Evolutionary conservation across 2,888 invertebrate species (phyloP).

Genomic region (Hyalella azteca): DNA sequence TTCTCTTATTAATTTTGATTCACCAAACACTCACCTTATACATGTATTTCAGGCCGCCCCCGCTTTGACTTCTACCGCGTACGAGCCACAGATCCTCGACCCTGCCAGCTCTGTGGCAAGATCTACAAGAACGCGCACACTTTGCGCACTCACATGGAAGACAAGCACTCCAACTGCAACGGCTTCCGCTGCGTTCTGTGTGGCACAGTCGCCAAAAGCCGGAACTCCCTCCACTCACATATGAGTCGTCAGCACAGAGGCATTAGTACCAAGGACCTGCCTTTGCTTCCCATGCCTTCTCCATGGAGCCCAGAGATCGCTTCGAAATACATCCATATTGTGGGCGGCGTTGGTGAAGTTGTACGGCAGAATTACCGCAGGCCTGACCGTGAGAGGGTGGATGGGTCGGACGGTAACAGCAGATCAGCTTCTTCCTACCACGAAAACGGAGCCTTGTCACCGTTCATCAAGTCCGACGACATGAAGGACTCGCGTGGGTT

Average conservation of each 20-base stretch:
- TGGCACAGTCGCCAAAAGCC: constrained; percentile 89
- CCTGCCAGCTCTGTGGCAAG: constrained; percentile 85
- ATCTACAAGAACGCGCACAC: constrained; percentile 71
- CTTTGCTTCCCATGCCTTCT: constrained; percentile 90
- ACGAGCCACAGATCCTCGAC: constrained; percentile 88
- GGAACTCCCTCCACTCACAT: constrained; percentile 90
- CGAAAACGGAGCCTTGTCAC: constrained; percentile 53
- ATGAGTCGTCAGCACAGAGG: constrained; percentile 93
- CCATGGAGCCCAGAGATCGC: constrained; percentile 90
- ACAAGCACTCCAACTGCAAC: constrained; percentile 90
- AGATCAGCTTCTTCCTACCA: constrained; percentile 43
- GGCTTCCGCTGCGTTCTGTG: constrained; percentile 90
- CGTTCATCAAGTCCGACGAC: constrained; percentile 47
- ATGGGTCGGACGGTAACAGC: constrained; percentile 35
- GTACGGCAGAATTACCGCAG: constrained; percentile 57
- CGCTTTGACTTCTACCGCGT: constrained; percentile 85
- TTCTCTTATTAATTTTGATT: too few relatives aligned
- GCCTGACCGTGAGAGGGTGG: constrained; percentile 49
- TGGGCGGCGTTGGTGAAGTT: constrained; percentile 58
- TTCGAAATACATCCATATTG: constrained; percentile 57
- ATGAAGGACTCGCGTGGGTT: constrained; percentile 49
- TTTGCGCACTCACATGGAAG: constrained; percentile 86
- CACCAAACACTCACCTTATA: too few relatives aligned
- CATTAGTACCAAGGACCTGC: constrained; percentile 90
- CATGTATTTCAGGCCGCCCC: constrained; percentile 66